Conservation (phyloP, 1,140 invertebrate genomes). For the Copidosoma floridanum region DNA sequence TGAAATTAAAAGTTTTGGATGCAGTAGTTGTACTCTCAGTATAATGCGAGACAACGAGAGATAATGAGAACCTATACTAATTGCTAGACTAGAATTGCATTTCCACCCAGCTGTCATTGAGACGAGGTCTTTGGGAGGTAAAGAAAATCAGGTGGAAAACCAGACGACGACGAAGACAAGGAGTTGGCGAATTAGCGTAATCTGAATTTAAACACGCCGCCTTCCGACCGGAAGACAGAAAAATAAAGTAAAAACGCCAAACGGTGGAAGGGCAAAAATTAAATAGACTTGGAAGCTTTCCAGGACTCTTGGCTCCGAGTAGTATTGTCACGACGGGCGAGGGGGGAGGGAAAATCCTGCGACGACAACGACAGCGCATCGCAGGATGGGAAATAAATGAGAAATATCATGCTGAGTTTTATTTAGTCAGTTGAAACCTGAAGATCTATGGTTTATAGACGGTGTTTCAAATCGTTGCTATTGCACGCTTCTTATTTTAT, state of each 20-base stretch:
- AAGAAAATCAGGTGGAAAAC: neutral
- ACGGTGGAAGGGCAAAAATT: slow-evolving; percentile 24
- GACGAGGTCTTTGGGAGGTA: no score
- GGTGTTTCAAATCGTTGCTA: no score
- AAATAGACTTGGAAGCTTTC: slow-evolving; percentile 38
- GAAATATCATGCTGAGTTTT: no score
- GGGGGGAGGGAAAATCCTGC: neutral
- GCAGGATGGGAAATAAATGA: neutral
- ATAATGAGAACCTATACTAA: no score
- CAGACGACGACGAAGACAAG: neutral
- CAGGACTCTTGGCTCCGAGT: slow-evolving; percentile 20
- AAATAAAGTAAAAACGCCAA: slow-evolving; percentile 19
- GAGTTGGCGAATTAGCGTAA: slow-evolving; percentile 27
- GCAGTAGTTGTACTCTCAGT: no score
- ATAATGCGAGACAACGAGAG: no score
- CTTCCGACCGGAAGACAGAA: neutral
- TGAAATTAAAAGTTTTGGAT: no score
- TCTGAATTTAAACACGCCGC: slow-evolving; percentile 30
- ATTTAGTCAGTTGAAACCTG: no score
- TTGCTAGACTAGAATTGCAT: neutral
- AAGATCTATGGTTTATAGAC: no score
- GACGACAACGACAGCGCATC: neutral
- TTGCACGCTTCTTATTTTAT: no score
- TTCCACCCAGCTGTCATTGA: neutral
- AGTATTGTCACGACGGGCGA: no score